Evolutionary conservation across 2,113 vertebrate genomes (phyloP).

Genomic region (Raja brachyura): DNA sequence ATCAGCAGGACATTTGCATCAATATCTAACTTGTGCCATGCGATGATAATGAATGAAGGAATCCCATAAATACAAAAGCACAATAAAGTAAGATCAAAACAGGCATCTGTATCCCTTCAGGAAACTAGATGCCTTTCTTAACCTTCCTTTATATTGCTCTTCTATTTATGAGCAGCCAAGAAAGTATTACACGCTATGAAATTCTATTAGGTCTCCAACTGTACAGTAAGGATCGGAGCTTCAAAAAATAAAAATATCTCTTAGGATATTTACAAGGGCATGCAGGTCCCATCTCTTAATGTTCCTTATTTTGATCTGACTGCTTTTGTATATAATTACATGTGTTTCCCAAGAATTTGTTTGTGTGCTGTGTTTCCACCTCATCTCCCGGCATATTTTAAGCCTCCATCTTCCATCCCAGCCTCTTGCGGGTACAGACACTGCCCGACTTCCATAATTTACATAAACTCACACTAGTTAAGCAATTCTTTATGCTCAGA

Average conservation of each 20-base stretch:
- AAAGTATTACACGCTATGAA: background rate
- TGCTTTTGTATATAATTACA: background rate
- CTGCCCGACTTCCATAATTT: too few relatives aligned
- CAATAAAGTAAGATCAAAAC: background rate
- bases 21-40: background rate
- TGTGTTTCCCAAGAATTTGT: background rate
- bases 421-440: background rate
- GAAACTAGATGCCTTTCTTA: background rate
- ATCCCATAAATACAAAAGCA: background rate
- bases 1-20: background rate
- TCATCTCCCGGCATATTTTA: background rate
- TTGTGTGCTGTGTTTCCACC: background rate
- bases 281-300: background rate
- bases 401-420: background rate
- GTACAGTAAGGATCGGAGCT: background rate
- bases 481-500: too few relatives aligned
- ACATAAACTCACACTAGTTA: too few relatives aligned
- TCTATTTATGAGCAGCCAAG: background rate
- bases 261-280: background rate
- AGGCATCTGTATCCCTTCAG: background rate
- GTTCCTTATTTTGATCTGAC: background rate
- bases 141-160: background rate
- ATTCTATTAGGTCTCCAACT: background rate
- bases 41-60: background rate
- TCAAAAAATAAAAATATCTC: background rate